Evolutionary conservation across 2,797 vertebrate genomes (phyloP).

Genomic region (Gymnocypris eckloni): DNA sequence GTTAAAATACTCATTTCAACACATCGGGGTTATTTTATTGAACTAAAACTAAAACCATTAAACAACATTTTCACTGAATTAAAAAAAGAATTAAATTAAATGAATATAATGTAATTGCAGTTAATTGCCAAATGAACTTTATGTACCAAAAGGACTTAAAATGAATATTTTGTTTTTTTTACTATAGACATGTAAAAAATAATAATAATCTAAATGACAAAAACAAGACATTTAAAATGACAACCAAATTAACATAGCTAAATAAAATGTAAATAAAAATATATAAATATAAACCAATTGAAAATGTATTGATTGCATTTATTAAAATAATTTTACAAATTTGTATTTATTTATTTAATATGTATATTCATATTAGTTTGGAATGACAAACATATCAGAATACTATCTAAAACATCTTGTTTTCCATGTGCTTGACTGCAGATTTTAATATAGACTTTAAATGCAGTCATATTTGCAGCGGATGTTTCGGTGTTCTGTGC

Average conservation of each 20-base stretch:
- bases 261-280: too few species aligned
- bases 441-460: neutral
- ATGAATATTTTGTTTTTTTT: too few species aligned
- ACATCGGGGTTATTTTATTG: neutral
- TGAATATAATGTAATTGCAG: neutral
- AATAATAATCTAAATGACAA: too few species aligned
- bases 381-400: neutral
- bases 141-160: too few species aligned
- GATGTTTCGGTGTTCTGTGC: constrained; percentile 13
- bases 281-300: too few species aligned
- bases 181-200: too few species aligned
- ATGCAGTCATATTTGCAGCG: neutral
- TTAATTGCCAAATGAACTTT: neutral
- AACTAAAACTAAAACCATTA: neutral
- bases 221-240: too few species aligned
- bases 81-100: neutral
- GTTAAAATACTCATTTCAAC: neutral
- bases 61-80: neutral
- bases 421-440: neutral
- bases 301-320: neutral
- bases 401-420: neutral
- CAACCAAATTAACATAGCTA: too few species aligned
- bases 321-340: neutral
- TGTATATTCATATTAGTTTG: neutral
- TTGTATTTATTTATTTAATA: neutral